Conservation (phyloP, 2,888 invertebrate species). For the Heliconius ismenius region DNA sequence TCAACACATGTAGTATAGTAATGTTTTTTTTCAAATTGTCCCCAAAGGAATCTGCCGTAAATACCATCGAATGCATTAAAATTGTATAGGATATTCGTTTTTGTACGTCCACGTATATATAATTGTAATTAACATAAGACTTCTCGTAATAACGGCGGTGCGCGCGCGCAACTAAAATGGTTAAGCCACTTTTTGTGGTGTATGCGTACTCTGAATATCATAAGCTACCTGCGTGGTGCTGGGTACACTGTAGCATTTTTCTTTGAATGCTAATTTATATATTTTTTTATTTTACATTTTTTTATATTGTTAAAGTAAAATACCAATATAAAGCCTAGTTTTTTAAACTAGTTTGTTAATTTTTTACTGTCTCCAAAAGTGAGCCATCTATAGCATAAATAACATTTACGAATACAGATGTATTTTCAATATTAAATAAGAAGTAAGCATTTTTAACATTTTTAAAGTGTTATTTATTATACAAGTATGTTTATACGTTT, state of each 20-base stretch:
- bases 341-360: no score
- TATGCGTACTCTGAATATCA: constrained; percentile 76
- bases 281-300: neutral
- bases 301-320: neutral
- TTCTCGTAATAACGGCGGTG: constrained; percentile 74
- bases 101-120: constrained; percentile 58
- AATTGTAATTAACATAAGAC: constrained; percentile 76
- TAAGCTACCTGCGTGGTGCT: constrained; percentile 62
- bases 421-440: neutral
- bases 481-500: no score
- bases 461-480: no score
- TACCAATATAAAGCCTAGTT: no score
- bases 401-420: neutral
- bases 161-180: constrained; percentile 70
- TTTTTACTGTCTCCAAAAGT: no score
- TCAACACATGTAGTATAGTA: constrained; percentile 50
- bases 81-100: constrained; percentile 72
- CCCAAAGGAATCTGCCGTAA: constrained; percentile 71
- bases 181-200: constrained; percentile 66
- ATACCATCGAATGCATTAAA: constrained; percentile 75
- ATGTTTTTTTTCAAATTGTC: constrained; percentile 52
- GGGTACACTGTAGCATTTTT: constrained; percentile 68
- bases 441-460: neutral
- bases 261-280: constrained; percentile 30
- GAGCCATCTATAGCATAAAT: neutral